phyloP scores from a whole-genome alignment of 2,797 vertebrate genomes.

The Lutjanus campechanus region DNA sequence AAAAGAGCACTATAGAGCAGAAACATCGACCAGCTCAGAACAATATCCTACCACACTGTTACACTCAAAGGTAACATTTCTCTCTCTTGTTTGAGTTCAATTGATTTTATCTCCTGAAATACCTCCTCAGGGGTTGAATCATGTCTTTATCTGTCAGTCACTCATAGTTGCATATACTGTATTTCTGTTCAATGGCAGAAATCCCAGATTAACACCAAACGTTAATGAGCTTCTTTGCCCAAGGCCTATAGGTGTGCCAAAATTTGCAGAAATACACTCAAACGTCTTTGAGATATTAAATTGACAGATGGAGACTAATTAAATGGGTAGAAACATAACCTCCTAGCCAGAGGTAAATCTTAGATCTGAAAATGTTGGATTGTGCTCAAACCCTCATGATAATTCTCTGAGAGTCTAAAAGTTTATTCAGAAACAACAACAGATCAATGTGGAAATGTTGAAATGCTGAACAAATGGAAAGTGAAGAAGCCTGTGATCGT shows the following conservation, averaged over 20 bases:
- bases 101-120: conserved; percentile 26
- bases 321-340: conserved; percentile 23
- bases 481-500: neutral
- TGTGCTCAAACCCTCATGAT: conserved; percentile 24
- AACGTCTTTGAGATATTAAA: conserved; percentile 17
- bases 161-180: neutral
- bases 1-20: conserved; percentile 20
- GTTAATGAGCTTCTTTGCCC: conserved; percentile 28
- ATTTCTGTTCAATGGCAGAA: conserved; percentile 20
- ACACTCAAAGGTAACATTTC: neutral
- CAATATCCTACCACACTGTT: conserved; percentile 6
- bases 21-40: conserved; percentile 9
- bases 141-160: conserved; percentile 26
- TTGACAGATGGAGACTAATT: conserved; percentile 48
- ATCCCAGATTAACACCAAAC: conserved; percentile 20
- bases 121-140: conserved; percentile 7
- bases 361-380: conserved; percentile 17
- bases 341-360: conserved; percentile 23
- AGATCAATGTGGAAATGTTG: conserved; percentile 4
- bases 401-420: conserved; percentile 7
- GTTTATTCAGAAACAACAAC: conserved; percentile 7
- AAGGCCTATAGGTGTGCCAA: conserved; percentile 11
- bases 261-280: conserved; percentile 24
- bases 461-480: neutral
- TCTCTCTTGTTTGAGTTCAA: conserved; percentile 2